These are phyloP conservation scores for Apamea sordens DNA, from an alignment of 2,888 invertebrate species.

Conservation along the genomic window DNA sequence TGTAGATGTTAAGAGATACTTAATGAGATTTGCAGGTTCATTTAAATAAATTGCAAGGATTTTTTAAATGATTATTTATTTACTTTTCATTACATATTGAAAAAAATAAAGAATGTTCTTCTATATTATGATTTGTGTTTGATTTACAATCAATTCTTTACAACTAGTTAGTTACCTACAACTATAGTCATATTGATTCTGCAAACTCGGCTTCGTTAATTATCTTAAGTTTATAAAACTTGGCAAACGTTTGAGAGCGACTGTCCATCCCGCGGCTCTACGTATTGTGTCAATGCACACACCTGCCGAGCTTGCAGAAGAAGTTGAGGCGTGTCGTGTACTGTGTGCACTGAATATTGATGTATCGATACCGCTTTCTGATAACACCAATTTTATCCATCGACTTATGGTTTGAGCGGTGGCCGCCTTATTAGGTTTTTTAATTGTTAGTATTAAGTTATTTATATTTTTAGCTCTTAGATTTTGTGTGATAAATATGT, in stretches of 20 bases:
- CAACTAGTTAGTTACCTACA: neutral
- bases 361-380: neutral
- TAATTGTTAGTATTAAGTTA: too few species aligned
- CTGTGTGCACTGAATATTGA: constrained; percentile 2
- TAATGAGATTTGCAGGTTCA: too few species aligned
- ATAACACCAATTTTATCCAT: neutral
- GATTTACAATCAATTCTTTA: too few species aligned
- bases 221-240: neutral
- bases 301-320: neutral
- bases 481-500: too few species aligned
- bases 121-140: neutral
- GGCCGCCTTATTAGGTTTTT: too few species aligned
- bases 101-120: neutral
- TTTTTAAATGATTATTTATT: too few species aligned
- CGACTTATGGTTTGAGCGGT: too few species aligned
- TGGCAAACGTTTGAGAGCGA: constrained; percentile 3
- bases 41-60: too few species aligned
- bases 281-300: constrained; percentile 1
- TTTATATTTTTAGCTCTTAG: too few species aligned
- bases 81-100: neutral
- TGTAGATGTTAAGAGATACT: too few species aligned
- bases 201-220: neutral
- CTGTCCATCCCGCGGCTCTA: neutral
- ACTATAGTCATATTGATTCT: neutral
- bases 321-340: constrained; percentile 14